Percentiles rank a stretch among this genome's conserved stretches.
Conservation (phyloP, 2,113 vertebrate species). For the Dipodomys merriami region DNA sequence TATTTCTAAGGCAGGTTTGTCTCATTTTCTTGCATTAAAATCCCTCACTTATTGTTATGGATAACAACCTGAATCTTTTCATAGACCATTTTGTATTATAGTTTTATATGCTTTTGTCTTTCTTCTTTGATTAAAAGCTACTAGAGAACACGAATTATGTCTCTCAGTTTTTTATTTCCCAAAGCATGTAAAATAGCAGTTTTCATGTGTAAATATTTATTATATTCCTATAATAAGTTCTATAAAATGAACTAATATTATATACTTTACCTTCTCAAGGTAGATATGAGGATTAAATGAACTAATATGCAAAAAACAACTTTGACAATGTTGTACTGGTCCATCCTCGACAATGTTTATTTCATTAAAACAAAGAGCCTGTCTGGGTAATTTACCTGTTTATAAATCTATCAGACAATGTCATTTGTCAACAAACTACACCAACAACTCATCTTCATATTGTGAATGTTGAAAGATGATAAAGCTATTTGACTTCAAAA, state of each 20-base stretch:
- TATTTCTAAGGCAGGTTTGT: not conserved
- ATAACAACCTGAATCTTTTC: conserved; percentile 13
- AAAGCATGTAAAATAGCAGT: not conserved
- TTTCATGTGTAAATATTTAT: not conserved
- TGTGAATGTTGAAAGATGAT: conserved; percentile 28
- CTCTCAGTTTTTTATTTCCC: not conserved
- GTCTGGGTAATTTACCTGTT: not conserved
- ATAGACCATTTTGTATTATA: not conserved
- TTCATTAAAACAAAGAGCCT: not conserved
- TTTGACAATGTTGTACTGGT: not conserved
- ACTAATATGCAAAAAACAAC: not conserved
- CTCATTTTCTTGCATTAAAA: not conserved
- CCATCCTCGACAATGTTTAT: not conserved
- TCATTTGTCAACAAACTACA: not conserved
- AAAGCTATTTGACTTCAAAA: not conserved
- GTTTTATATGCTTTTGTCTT: not conserved
- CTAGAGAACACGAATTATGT: not conserved
- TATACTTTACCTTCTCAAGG: not conserved
- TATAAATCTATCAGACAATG: not conserved
- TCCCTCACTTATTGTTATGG: not conserved
- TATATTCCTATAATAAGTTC: not conserved
- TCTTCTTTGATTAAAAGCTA: not conserved
- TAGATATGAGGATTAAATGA: not conserved
- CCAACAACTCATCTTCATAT: not conserved
- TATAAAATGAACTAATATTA: not conserved